Evolutionary conservation across 2,113 vertebrate species (phyloP).

Genomic region (Typhlomys cinereus): DNA sequence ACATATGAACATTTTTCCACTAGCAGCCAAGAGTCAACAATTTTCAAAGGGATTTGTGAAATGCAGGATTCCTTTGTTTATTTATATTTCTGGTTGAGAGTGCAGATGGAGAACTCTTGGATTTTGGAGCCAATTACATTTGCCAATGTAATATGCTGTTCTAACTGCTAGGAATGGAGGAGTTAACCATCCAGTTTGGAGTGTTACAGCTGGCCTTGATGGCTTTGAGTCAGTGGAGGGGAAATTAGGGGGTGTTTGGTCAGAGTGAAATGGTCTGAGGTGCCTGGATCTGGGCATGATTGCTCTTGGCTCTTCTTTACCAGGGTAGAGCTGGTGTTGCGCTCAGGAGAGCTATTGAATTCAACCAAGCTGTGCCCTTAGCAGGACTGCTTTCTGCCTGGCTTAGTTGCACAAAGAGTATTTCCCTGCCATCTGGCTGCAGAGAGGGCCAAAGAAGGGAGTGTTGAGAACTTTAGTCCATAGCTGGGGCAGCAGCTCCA

Average conservation of each 20-base stretch:
- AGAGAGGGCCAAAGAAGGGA: background rate
- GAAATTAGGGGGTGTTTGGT: background rate
- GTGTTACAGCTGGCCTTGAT: background rate
- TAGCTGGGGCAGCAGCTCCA: background rate
- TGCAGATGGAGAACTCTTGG: constrained; percentile 50
- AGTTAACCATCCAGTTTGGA: constrained; percentile 12
- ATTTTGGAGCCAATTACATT: constrained; percentile 52
- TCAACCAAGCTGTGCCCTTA: background rate
- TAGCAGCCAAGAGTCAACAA: constrained; percentile 34
- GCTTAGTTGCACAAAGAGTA: background rate
- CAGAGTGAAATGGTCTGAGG: background rate
- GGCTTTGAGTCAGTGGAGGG: background rate
- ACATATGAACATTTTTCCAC: constrained; percentile 23
- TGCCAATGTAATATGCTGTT: constrained; percentile 40
- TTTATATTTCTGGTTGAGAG: constrained; percentile 61
- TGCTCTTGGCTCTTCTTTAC: background rate
- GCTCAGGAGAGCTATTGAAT: background rate
- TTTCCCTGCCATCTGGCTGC: constrained; percentile 9
- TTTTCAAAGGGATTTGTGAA: constrained; percentile 61
- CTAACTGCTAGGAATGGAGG: background rate
- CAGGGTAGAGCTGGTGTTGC: background rate
- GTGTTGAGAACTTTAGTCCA: background rate
- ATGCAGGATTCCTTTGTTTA: constrained; percentile 47
- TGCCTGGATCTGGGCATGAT: background rate
- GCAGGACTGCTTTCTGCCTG: background rate